Conservation (phyloP, 2,888 invertebrate species). For the Apotomis turbidana region DNA sequence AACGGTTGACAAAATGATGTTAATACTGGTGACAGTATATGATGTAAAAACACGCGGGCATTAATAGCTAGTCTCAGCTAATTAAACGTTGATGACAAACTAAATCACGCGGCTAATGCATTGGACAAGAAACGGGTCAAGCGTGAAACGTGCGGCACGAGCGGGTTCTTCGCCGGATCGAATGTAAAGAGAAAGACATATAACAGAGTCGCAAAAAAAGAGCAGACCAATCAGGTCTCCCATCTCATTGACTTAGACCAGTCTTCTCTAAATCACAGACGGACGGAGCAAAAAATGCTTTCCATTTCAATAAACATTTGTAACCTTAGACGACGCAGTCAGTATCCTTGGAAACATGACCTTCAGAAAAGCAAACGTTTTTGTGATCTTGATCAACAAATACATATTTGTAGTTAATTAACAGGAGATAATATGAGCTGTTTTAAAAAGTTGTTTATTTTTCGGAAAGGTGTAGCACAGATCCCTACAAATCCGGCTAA, state of each 20-base stretch:
- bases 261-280: not conserved
- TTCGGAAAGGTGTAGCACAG: conserved; percentile 1
- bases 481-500: conserved; percentile 22
- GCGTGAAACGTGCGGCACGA: not conserved
- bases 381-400: not conserved
- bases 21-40: conserved; percentile 10
- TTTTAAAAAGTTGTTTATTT: not conserved
- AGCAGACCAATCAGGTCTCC: conserved; percentile 5
- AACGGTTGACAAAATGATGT: conserved; percentile 26
- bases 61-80: conserved; percentile 30
- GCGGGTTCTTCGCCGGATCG: conserved; percentile 4
- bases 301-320: conserved; percentile 22
- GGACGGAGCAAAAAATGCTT: conserved; percentile 3
- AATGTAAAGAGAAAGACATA: not conserved
- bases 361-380: not conserved
- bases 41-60: conserved; percentile 30
- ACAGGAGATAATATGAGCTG: too few relatives aligned
- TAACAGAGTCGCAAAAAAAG: not conserved
- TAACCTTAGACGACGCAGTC: not conserved
- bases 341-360: not conserved
- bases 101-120: conserved; percentile 36
- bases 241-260: not conserved
- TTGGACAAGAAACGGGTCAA: conserved; percentile 3
- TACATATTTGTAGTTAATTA: too few relatives aligned
- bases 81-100: conserved; percentile 37